Base-by-base conservation (phyloP, 2,797 vertebrate species). In the Urosaurus nigricauda region DNA sequence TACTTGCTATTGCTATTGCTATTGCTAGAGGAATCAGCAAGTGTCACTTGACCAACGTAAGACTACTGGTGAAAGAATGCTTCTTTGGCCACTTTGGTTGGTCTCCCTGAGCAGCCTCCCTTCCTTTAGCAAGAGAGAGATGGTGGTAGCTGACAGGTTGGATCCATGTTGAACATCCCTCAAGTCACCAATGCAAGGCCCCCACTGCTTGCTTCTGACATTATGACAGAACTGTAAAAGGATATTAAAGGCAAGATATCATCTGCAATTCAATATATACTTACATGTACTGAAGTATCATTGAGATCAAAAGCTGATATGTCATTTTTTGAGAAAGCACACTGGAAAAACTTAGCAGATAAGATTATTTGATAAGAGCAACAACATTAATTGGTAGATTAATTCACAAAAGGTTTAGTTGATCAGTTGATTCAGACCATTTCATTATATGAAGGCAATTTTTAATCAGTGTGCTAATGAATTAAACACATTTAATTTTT, bases 391-490 rank as follows among this genome's bases (percentile, higher is more conserved):
- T 73, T 73, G 53, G 65, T 63, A 80, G 70, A 40, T 73, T 85
- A 85, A 73, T 40, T 53, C 87, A 9, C 1, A 82, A 40, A 2
- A 37, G 16, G 9, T 73, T 63, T 71, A 29, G 21, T 26, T 89
- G 82, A 85, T 79, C 84, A 89, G 68, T 79, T 84, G 47, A 73
- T 53, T 74, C 56, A 13, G n/a, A 17, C 17, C 6, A 51, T 78
- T 86, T 78, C 14, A 86, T 65, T 65, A 6, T n/a, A 32, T 3
- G 40, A 65, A 6, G 16, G 3, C 84, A 78, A 43, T 13, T 47
- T 86, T 78, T 63, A 86, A 79, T 89, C n/a, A 65, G 53, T 35
- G 21, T 21, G 16, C 24, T 80, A 73, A 21, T 73, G 68, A 89
- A 80, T 35, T 71, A 85, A 43, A 79, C 5, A 11, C 77, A 43